Evolutionary conservation across 2,888 invertebrate species (phyloP).

Genomic region (Chrysomela aeneicollis): DNA sequence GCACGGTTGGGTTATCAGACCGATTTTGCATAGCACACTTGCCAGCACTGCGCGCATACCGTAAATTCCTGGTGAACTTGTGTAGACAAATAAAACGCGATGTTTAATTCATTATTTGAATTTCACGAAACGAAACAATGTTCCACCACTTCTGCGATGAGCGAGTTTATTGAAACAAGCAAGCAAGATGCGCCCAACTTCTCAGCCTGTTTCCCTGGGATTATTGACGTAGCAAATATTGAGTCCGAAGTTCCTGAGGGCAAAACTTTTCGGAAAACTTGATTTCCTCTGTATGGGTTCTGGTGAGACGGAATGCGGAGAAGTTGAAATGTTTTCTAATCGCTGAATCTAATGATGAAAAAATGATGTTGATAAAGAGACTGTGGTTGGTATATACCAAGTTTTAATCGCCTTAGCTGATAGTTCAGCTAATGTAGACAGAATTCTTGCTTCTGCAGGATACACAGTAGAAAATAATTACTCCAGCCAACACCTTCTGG

Average conservation of each 20-base stretch:
- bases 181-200: neutral
- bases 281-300: neutral
- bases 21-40: no score
- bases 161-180: slow-evolving; percentile 1
- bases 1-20: neutral
- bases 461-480: no score
- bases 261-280: neutral
- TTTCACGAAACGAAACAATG: neutral
- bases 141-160: neutral
- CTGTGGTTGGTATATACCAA: no score
- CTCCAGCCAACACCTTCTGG: no score
- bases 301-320: neutral
- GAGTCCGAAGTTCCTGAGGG: neutral
- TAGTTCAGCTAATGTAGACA: no score
- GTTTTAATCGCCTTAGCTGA: no score
- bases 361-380: no score
- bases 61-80: neutral
- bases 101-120: slow-evolving; percentile 9
- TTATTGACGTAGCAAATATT: neutral
- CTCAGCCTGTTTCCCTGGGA: neutral
- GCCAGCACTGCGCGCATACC: no score
- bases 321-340: neutral
- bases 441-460: no score
- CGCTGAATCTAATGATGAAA: no score
- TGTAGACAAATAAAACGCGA: neutral